Conservation (phyloP, 2,888 invertebrate species). For the Sesia apiformis region DNA sequence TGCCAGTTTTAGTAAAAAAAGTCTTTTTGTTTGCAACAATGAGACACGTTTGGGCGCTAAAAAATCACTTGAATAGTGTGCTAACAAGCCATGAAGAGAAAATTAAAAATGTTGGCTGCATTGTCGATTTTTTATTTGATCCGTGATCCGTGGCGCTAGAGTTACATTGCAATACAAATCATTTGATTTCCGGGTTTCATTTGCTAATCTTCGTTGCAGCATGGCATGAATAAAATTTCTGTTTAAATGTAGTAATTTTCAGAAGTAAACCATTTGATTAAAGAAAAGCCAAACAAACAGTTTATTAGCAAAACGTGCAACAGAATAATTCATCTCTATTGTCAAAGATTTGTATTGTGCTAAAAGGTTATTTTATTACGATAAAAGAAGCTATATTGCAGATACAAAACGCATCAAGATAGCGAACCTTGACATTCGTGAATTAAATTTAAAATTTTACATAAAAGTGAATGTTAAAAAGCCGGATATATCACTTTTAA, state of each 20-base stretch:
- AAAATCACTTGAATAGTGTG: slow-evolving; percentile 30
- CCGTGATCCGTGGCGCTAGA: background rate
- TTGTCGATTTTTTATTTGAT: background rate
- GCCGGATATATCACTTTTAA: too few relatives aligned
- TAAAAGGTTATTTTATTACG: too few relatives aligned
- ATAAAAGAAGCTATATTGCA: too few relatives aligned
- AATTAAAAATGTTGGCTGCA: slow-evolving; percentile 28
- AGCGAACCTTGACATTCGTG: slow-evolving; percentile 16
- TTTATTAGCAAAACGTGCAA: too few relatives aligned
- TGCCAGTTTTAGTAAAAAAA: slow-evolving; percentile 28
- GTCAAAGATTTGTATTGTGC: too few relatives aligned
- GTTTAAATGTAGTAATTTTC: too few relatives aligned
- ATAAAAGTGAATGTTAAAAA: background rate
- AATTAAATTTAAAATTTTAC: background rate
- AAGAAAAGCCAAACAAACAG: too few relatives aligned
- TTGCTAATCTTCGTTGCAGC: background rate
- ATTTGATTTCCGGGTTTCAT: background rate
- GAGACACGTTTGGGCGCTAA: slow-evolving; percentile 41
- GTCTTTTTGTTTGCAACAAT: slow-evolving; percentile 25
- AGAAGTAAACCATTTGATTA: too few relatives aligned
- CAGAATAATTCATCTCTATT: too few relatives aligned
- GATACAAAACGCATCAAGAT: background rate
- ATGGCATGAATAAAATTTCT: too few relatives aligned
- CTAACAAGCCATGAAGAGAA: slow-evolving; percentile 41
- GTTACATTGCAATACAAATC: background rate